Conservation (phyloP, 1,140 invertebrate genomes). For the Ips typographus region DNA sequence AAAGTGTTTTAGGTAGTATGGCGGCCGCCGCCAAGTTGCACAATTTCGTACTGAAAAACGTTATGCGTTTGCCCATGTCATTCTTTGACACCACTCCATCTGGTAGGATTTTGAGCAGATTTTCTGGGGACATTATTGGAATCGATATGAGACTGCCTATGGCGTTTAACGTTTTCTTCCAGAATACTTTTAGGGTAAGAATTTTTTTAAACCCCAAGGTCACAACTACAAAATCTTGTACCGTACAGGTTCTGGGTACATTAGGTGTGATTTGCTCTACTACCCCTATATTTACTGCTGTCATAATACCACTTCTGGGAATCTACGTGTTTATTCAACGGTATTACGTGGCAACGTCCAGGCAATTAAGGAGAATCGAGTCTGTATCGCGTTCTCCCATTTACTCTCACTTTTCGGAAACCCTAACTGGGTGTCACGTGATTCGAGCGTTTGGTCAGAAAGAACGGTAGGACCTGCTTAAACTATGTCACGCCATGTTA, state of each 20-base stretch:
- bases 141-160: constrained; percentile 40
- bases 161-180: constrained; percentile 33
- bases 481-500: too few species aligned
- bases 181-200: constrained; percentile 14
- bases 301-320: constrained; percentile 82
- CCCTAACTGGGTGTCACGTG: constrained; percentile 75
- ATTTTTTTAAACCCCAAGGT: too few species aligned
- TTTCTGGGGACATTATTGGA: constrained; percentile 50
- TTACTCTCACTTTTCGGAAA: constrained; percentile 97
- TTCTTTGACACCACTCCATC: constrained; percentile 77
- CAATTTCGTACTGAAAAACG: constrained; percentile 60
- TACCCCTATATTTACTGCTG: constrained; percentile 81
- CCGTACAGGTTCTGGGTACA: constrained; percentile 77
- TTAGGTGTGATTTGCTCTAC: constrained; percentile 87
- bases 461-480: constrained; percentile 53
- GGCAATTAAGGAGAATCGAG: constrained; percentile 93
- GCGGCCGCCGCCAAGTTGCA: constrained; percentile 62
- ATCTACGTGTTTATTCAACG: constrained; percentile 91
- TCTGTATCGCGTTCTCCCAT: constrained; percentile 95
- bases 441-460: constrained; percentile 78
- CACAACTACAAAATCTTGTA: constrained; percentile 6
- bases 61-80: constrained; percentile 64
- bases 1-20: constrained; percentile 42
- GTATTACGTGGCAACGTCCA: constrained; percentile 91
- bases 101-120: constrained; percentile 71